Conservation (phyloP, 2,888 invertebrate species). For the Labia minor region DNA sequence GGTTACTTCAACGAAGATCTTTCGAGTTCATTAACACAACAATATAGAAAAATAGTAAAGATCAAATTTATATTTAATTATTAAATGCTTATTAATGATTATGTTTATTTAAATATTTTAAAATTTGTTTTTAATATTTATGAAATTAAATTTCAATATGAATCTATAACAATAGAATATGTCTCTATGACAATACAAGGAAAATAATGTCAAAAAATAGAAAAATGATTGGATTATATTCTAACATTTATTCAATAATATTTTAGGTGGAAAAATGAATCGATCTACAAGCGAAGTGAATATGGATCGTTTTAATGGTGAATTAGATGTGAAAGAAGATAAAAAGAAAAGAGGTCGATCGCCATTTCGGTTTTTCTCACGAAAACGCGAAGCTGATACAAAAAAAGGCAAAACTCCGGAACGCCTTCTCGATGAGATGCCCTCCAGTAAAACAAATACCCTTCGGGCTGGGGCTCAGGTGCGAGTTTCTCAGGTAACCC, state of each 20-base stretch:
- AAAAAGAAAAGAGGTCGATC: constrained; percentile 77
- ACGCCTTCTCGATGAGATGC: constrained; percentile 24
- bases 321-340: constrained; percentile 48
- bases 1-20: too few relatives aligned
- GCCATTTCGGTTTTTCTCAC: constrained; percentile 85
- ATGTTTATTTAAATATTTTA: too few relatives aligned
- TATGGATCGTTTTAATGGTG: constrained; percentile 58
- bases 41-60: too few relatives aligned
- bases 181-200: too few relatives aligned
- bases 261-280: constrained; percentile 44
- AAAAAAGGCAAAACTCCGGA: constrained; percentile 64
- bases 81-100: too few relatives aligned
- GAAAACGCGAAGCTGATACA: constrained; percentile 56
- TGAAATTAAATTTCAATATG: too few relatives aligned
- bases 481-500: constrained; percentile 35
- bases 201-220: too few relatives aligned
- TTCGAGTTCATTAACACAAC: too few relatives aligned
- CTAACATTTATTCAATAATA: constrained; percentile 22
- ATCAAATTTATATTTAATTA: too few relatives aligned
- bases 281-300: constrained; percentile 67
- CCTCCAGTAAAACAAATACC: constrained; percentile 27
- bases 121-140: too few relatives aligned
- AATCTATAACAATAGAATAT: too few relatives aligned
- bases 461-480: constrained; percentile 31
- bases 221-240: constrained; percentile 33